Conservation (phyloP, 53 echinoderm and acorn worm species). For the Crossaster papposus region DNA sequence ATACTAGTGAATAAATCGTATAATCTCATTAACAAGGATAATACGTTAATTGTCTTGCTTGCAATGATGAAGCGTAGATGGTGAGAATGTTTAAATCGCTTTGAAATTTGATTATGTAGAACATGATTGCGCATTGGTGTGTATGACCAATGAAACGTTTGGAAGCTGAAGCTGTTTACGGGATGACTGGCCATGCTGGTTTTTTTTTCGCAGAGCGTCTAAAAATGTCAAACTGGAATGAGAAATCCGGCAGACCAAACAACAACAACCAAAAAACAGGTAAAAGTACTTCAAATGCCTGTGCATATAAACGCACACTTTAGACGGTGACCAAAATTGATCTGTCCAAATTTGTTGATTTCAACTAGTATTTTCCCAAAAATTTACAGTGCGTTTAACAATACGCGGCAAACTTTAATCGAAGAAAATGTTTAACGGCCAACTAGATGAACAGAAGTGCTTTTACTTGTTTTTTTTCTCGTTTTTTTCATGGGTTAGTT, state of each 20-base stretch:
- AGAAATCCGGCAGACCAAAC: not conserved
- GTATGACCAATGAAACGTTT: not conserved
- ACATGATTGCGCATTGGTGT: too few relatives aligned
- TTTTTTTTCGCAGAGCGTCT: not conserved
- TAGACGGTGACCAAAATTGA: too few relatives aligned
- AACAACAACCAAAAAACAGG: not conserved
- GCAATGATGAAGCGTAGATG: too few relatives aligned
- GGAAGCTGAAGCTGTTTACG: not conserved
- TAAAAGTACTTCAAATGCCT: conserved; percentile 1
- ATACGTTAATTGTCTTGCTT: too few relatives aligned
- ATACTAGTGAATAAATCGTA: too few relatives aligned
- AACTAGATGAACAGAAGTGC: not conserved
- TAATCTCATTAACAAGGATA: too few relatives aligned
- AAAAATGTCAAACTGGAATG: conserved; percentile 1
- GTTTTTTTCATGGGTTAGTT: not conserved
- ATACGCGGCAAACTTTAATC: not conserved
- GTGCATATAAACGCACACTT: too few relatives aligned
- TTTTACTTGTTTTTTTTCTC: not conserved
- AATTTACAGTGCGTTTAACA: not conserved
- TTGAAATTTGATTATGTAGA: too few relatives aligned
- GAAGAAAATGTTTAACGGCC: not conserved
- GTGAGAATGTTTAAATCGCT: too few relatives aligned
- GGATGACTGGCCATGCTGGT: not conserved
- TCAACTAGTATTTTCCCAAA: not conserved
- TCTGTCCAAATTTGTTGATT: too few relatives aligned